Evolutionary conservation across 2,113 vertebrate genomes (phyloP), one percentile per base, ranked within the genome.

Genomic region (Rhadina sibilatrix): DNA sequence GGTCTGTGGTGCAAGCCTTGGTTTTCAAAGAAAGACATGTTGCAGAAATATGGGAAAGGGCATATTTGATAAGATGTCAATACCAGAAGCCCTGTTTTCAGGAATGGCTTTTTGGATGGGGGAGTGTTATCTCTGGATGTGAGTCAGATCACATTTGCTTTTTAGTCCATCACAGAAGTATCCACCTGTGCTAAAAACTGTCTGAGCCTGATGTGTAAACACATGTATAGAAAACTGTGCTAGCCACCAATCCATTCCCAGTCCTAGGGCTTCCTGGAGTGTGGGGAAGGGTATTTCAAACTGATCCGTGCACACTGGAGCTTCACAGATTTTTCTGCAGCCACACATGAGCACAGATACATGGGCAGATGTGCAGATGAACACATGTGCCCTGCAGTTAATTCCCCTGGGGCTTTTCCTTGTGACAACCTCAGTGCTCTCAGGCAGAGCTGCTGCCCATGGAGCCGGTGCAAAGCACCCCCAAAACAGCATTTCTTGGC

Each of bases 361-460:
- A 3, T 3, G 30, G 31, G 42, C 30, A 66, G 54, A 7, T 1
- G 2, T 79, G 40, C 77, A 61, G 27, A 46, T 49, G 54, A 56
- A 19, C 10, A 8, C 3, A 0, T 2, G 1, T 54, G 13, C 11
- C 31, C 31, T 5, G 1, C 8, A 53, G 30, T 52, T 77, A 22
- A 40, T 70, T 49, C 37, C 49, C 17, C 33, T 18, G 37, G 12
- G 19, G 16, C 20, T 27, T 70, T 76, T 40, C 3, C 0, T 19
- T 47, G 63, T 35, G 57, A 17, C 38, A 82, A 14, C 37, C 27
- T 21, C 28, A 17, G 25, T 37, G n/a, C 22, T 59, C 46, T 17
- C 2, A 2, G 38, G n/a, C 31, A 75, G 33, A 57, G 56, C 42
- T 49, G 50, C 30, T 46, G 47, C n/a, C 42, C 6, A 2, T 30